Conservation (phyloP, 2,888 invertebrate genomes). For the Morpho helenor region DNA sequence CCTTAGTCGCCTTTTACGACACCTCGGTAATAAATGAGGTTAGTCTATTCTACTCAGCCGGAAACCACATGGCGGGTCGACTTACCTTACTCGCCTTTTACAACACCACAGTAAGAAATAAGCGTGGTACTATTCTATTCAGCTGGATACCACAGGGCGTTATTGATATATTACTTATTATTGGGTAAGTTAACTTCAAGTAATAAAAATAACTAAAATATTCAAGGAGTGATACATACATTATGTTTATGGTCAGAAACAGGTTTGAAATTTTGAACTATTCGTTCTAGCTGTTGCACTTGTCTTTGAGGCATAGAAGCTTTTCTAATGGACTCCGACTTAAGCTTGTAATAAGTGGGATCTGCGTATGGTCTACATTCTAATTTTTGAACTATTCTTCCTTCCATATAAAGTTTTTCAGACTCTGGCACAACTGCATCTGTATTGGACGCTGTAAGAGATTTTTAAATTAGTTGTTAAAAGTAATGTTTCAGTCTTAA, state of each 20-base stretch:
- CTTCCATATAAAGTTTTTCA: conserved; percentile 94
- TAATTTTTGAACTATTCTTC: conserved; percentile 96
- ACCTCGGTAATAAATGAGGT: no score
- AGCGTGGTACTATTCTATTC: no score
- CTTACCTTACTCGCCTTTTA: no score
- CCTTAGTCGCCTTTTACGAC: no score
- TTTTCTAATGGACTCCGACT: conserved; percentile 90
- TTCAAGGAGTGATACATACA: conserved; percentile 76
- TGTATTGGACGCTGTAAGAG: conserved; percentile 76
- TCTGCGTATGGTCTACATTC: conserved; percentile 95
- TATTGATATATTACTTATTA: no score
- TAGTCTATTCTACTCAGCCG: no score
- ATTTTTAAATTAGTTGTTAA: conserved; percentile 5
- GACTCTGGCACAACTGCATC: conserved; percentile 86
- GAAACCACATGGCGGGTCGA: no score
- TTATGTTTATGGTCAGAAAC: conserved; percentile 95
- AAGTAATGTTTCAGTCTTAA: neutral
- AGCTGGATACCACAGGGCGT: no score
- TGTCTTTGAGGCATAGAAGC: conserved; percentile 92
- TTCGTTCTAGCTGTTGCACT: conserved; percentile 91
- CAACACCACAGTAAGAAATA: no score
- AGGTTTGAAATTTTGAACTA: conserved; percentile 95
- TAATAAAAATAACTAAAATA: neutral
- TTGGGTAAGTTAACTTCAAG: neutral
- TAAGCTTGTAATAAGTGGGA: conserved; percentile 93